phyloP scores from a whole-genome alignment of 2,797 vertebrate species.

The Glyptemys insculpta region DNA sequence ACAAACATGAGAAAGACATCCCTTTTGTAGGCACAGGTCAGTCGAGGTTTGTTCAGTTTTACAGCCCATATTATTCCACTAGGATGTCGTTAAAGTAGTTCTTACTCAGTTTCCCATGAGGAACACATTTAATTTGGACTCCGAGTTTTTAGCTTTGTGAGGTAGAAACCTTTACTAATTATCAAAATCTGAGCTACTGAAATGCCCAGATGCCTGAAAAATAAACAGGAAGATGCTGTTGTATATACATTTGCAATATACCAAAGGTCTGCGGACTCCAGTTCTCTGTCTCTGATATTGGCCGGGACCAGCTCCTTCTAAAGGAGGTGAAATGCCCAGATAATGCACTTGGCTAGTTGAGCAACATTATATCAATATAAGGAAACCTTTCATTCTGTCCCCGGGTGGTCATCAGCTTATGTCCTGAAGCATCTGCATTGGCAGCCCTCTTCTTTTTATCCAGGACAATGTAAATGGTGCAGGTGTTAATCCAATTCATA shows the following conservation, averaged over 20 bases:
- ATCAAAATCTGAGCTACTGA: background rate
- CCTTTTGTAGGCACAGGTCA: background rate
- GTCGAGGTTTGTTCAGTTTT: background rate
- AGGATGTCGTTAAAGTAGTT: background rate
- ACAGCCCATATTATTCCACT: background rate
- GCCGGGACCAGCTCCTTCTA: background rate
- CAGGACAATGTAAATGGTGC: background rate
- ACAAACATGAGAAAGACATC: background rate
- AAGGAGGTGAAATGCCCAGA: background rate
- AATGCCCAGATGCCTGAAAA: background rate
- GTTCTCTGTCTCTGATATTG: background rate
- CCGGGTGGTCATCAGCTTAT: background rate
- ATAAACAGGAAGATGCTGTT: background rate
- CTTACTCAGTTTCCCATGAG: background rate
- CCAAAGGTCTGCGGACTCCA: background rate
- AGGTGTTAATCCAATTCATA: conserved; percentile 40
- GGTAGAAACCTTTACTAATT: background rate
- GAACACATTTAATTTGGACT: background rate
- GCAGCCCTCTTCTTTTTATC: conserved; percentile 17
- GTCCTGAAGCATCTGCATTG: background rate
- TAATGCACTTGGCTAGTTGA: background rate
- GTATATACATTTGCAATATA: background rate
- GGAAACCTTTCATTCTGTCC: background rate
- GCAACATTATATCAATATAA: background rate
- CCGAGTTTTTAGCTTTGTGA: background rate